Evolutionary conservation across 2,113 vertebrate genomes (phyloP).

Genomic region (Antigone vipio): DNA sequence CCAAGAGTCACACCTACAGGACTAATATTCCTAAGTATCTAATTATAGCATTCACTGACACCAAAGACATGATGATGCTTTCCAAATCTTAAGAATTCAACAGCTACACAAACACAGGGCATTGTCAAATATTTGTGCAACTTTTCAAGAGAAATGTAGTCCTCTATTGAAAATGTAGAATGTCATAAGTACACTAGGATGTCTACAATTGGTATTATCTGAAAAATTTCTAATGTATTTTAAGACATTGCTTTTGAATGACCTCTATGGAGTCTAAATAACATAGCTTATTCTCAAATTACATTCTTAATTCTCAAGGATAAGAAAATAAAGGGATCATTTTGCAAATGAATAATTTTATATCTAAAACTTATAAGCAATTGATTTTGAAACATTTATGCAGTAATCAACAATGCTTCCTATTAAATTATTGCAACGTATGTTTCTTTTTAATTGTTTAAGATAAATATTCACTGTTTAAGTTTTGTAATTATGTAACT

Average conservation of each 20-base stretch:
- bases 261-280: background rate
- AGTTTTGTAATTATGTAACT: background rate
- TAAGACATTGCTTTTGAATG: background rate
- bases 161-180: background rate
- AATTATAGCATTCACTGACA: background rate
- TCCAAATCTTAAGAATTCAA: background rate
- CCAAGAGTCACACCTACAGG: background rate
- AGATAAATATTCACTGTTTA: background rate
- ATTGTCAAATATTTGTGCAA: background rate
- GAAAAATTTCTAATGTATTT: background rate
- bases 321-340: background rate
- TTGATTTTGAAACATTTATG: background rate
- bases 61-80: background rate
- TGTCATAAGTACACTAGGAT: background rate
- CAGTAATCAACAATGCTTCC: background rate
- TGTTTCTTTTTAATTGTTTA: background rate
- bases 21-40: background rate
- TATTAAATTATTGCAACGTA: background rate
- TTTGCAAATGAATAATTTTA: background rate
- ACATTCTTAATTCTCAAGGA: background rate
- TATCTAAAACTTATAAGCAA: background rate
- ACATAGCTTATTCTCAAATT: background rate
- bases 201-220: background rate
- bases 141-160: background rate
- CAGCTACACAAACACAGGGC: background rate